phyloP scores from a whole-genome alignment of 2,113 vertebrate species.

The Micronycteris hirsuta region DNA sequence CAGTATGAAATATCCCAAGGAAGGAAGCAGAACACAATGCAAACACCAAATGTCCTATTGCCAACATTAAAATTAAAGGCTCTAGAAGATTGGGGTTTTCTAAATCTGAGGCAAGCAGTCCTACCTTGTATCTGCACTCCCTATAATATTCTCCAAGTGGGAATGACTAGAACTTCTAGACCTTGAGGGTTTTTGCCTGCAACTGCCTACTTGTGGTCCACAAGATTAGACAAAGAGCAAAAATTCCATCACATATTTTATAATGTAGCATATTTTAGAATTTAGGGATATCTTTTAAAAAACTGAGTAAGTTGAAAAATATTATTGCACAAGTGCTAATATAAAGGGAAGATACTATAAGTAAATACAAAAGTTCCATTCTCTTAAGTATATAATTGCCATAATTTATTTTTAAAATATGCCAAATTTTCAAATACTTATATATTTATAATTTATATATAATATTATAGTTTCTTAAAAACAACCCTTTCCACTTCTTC shows the following conservation, averaged over 20 bases:
- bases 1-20: background rate
- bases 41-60: background rate
- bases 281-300: background rate
- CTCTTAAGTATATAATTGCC: background rate
- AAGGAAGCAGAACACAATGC: background rate
- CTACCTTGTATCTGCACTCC: background rate
- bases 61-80: background rate
- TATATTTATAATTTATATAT: background rate
- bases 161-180: background rate
- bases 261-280: background rate
- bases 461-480: background rate
- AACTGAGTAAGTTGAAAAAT: background rate
- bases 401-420: background rate
- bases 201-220: background rate
- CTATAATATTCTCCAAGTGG: background rate
- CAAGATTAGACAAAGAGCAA: background rate
- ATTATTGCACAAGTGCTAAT: background rate
- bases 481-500: background rate
- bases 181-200: background rate
- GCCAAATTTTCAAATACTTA: background rate
- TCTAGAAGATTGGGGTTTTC: background rate
- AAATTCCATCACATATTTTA: background rate
- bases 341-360: background rate
- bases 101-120: background rate
- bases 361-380: background rate